These are phyloP conservation scores for Semnornis frantzii DNA, from an alignment of 2,113 vertebrate genomes.

Conservation along the genomic window DNA sequence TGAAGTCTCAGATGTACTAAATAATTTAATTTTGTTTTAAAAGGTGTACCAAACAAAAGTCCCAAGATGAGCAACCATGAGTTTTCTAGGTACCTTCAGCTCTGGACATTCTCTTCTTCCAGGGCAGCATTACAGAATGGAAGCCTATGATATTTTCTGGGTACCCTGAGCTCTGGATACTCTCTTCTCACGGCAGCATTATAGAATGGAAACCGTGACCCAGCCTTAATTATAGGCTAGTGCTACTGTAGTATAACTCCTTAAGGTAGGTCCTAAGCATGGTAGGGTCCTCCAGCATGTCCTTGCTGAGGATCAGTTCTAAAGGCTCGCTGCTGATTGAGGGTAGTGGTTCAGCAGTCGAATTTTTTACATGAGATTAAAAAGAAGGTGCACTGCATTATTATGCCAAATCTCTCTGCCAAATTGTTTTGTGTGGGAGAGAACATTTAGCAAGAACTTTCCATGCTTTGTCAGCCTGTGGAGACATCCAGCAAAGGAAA, in stretches of 20 bases:
- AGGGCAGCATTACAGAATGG: too few relatives aligned
- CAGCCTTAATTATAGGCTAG: conserved; percentile 8
- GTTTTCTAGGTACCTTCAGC: too few relatives aligned
- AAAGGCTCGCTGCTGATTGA: not conserved
- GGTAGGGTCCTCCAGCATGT: not conserved
- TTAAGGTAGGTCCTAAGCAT: not conserved
- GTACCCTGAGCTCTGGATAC: not conserved
- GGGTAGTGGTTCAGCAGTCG: not conserved
- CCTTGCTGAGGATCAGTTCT: not conserved
- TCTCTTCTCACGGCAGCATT: not conserved
- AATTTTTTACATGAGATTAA: not conserved
- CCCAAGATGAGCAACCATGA: not conserved
- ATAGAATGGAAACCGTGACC: not conserved
- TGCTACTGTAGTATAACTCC: not conserved
- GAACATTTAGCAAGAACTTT: not conserved
- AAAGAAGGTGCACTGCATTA: not conserved
- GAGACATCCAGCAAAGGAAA: not conserved
- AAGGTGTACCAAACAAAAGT: not conserved
- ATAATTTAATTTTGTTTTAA: not conserved
- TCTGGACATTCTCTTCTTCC: too few relatives aligned
- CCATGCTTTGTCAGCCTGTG: not conserved
- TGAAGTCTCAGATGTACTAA: not conserved
- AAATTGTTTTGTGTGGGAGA: not conserved
- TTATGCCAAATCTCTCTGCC: not conserved
- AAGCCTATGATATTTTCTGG: not conserved